Base-by-base conservation (phyloP, 2,888 invertebrate species). In the Sabatieria punctata region DNA sequence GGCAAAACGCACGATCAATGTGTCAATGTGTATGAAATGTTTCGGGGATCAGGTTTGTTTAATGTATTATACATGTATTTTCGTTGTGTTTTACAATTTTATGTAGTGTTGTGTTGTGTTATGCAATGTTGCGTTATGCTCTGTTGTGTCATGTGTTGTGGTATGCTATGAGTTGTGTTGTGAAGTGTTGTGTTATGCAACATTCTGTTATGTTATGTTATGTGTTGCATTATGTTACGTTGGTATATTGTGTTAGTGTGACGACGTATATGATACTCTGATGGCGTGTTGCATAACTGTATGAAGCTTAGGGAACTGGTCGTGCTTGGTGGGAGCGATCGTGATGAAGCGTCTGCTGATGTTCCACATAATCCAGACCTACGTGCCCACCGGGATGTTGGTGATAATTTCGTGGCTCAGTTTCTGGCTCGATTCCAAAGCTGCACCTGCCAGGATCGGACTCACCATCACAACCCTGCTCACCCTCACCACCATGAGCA, bases 21-120 rank as follows among this genome's bases (percentile, higher is more conserved):
- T 43, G 48, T 52, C 4, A 55, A 55, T 13, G 55, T 56, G 19
- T 63, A 63, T 51, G 58, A 60, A 11, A 63, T 63, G 63, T 63
- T 64, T 43, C 41, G 63, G 15, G 63, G 63, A 19, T 48, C 48
- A 15, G 60, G 60, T 56, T n/a, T n/a, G n/a, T n/a, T n/a, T n/a
- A n/a, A n/a, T n/a, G n/a, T n/a, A n/a, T n/a, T n/a, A n/a, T n/a
- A n/a, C n/a, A n/a, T n/a, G n/a, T n/a, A n/a, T n/a, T n/a, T n/a
- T n/a, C n/a, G n/a, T n/a, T n/a, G n/a, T n/a, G n/a, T n/a, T n/a
- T n/a, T n/a, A n/a, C n/a, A n/a, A n/a, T n/a, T n/a, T n/a, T n/a
- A n/a, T n/a, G n/a, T n/a, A n/a, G n/a, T n/a, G n/a, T n/a, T n/a
- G n/a, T n/a, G n/a, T n/a, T n/a, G n/a, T n/a, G n/a, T n/a, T n/a